Percentiles rank a stretch among this genome's conserved stretches.
These are phyloP conservation scores for Eretmocerus hayati DNA, from an alignment of 2,888 invertebrate genomes.

Conservation along the genomic window DNA sequence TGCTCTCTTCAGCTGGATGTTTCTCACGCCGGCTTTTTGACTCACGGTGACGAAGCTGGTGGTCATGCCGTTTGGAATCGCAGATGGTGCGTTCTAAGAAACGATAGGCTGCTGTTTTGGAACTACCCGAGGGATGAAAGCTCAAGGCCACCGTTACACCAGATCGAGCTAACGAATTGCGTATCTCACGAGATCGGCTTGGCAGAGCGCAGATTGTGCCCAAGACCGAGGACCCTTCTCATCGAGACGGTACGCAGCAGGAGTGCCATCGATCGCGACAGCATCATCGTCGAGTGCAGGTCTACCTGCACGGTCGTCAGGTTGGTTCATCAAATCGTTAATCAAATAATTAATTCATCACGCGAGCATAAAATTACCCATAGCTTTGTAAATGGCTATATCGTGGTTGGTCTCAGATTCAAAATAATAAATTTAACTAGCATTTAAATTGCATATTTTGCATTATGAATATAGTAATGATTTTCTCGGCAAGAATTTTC, in stretches of 20 bases:
- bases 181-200: slow-evolving; percentile 34
- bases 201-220: slow-evolving; percentile 47
- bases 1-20: slow-evolving; percentile 34
- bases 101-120: slow-evolving; percentile 48
- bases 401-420: too few species aligned
- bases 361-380: too few species aligned
- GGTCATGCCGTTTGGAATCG: slow-evolving; percentile 50
- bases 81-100: slow-evolving; percentile 51
- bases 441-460: too few species aligned
- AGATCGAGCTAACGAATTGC: slow-evolving; percentile 45
- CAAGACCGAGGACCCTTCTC: slow-evolving; percentile 47
- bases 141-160: slow-evolving; percentile 35
- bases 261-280: slow-evolving; percentile 21
- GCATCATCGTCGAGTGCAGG: slow-evolving; percentile 25
- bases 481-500: too few species aligned
- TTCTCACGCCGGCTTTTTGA: slow-evolving; percentile 48
- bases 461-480: too few species aligned
- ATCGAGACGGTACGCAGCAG: slow-evolving; percentile 36
- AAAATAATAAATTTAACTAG: too few species aligned
- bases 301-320: slow-evolving; percentile 24
- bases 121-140: slow-evolving; percentile 49
- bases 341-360: too few species aligned
- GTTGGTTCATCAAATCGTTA: too few species aligned
- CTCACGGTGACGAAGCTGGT: slow-evolving; percentile 45
- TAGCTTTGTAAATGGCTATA: too few species aligned